These are phyloP conservation scores for Melanotaenia nigrans DNA, from an alignment of 2,797 vertebrate genomes.

Conservation along the genomic window DNA sequence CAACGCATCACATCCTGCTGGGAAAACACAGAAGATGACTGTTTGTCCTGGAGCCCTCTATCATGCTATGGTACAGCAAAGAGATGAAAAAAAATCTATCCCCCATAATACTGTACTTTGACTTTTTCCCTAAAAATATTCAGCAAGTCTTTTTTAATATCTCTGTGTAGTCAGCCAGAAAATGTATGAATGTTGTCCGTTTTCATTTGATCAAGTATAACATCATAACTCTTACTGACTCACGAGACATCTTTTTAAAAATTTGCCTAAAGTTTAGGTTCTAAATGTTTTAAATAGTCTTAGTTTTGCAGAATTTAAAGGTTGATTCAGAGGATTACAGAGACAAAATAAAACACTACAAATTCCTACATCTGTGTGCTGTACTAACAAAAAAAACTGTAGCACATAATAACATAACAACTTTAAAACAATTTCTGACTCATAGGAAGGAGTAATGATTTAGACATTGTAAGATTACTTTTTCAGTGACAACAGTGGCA, in stretches of 20 bases:
- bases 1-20: constrained; percentile 1
- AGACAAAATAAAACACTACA: not conserved
- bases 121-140: not conserved
- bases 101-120: accelerated
- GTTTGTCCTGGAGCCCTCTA: not conserved
- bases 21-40: not conserved
- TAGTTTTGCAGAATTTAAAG: constrained; percentile 8
- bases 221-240: constrained; percentile 8
- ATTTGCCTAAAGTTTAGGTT: not conserved
- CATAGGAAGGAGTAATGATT: constrained; percentile 4
- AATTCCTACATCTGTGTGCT: no score
- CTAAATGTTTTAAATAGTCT: constrained; percentile 2
- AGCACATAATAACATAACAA: constrained; percentile 3
- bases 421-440: constrained; percentile 18
- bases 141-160: not conserved
- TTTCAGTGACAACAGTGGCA: constrained; percentile 2
- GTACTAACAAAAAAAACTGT: not conserved
- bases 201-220: constrained; percentile 9
- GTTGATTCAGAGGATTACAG: constrained; percentile 11
- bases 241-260: not conserved
- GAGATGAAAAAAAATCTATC: not conserved
- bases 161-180: not conserved
- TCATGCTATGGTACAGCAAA: not conserved
- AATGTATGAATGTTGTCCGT: not conserved
- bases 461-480: not conserved